These are phyloP conservation scores for Chloroclystis v-ata DNA, from an alignment of 2,888 invertebrate species.

Conservation along the genomic window DNA sequence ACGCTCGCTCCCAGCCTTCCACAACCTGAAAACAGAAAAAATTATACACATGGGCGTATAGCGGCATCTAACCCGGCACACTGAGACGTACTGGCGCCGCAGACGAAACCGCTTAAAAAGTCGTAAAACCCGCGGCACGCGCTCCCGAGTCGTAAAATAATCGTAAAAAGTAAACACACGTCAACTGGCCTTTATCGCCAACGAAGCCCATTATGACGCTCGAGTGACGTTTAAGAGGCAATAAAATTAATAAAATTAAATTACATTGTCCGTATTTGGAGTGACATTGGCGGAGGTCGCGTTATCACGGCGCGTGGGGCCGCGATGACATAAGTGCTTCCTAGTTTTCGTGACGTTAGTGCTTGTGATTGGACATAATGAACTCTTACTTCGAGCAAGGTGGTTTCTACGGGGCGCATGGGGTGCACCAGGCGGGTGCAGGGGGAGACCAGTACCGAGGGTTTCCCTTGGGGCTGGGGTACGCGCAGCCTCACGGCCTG, in stretches of 20 bases:
- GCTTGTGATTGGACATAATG: conserved; percentile 81
- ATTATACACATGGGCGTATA: conserved; percentile 34
- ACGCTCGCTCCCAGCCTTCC: conserved; percentile 45
- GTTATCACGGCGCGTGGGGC: conserved; percentile 69
- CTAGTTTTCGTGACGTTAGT: conserved; percentile 62
- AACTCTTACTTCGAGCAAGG: conserved; percentile 98
- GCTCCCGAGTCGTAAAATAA: conserved; percentile 74
- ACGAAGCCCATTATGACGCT: conserved; percentile 75
- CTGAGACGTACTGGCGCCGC: conserved; percentile 57
- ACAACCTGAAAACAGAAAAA: conserved; percentile 37
- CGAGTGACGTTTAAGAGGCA: conserved; percentile 76
- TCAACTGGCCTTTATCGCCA: conserved; percentile 74
- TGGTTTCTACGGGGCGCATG: conserved; percentile 95
- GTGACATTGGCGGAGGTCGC: conserved; percentile 73
- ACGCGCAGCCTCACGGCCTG: conserved; percentile 87
- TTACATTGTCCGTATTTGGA: conserved; percentile 63
- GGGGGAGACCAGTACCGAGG: conserved; percentile 90
- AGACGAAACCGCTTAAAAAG: conserved; percentile 67
- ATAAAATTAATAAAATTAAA: conserved; percentile 76
- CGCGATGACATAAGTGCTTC: conserved; percentile 74
- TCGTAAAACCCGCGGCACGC: conserved; percentile 76
- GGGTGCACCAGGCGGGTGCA: conserved; percentile 85
- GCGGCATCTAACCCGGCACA: conserved; percentile 26
- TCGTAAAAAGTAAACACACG: conserved; percentile 78
- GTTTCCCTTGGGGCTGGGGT: conserved; percentile 91